phyloP scores from a whole-genome alignment of 2,797 vertebrate genomes.

The Acanthis flammea region DNA sequence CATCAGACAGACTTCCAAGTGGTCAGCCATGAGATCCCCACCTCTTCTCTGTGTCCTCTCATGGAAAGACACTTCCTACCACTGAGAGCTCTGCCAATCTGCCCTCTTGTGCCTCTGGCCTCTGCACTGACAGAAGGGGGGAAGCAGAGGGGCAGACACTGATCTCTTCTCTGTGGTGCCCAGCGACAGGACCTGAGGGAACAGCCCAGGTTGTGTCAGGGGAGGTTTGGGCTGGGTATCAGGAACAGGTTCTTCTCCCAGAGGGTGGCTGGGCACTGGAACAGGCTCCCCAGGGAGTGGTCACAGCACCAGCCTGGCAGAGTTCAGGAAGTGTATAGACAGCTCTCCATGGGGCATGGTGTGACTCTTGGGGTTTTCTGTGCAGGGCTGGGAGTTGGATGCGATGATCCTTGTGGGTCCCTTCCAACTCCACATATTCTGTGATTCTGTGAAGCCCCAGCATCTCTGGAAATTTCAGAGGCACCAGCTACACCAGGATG shows the following conservation, averaged over 20 bases:
- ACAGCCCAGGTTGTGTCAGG: neutral
- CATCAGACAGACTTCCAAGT: neutral
- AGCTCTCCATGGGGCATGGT: too few relatives aligned
- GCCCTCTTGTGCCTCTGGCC: neutral
- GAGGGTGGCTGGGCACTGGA: rapidly evolving
- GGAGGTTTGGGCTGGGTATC: neutral
- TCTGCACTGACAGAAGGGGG: neutral
- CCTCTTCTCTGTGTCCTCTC: neutral
- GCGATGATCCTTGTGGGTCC: rapidly evolving
- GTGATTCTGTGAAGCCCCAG: neutral
- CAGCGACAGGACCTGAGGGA: neutral
- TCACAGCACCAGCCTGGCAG: neutral
- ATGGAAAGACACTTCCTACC: neutral
- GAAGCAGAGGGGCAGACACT: neutral
- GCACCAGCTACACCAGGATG: neutral
- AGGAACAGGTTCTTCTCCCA: neutral
- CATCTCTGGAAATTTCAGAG: neutral
- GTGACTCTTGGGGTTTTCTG: too few relatives aligned
- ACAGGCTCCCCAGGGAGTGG: neutral
- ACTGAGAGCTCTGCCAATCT: neutral
- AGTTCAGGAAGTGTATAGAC: neutral
- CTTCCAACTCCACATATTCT: neutral
- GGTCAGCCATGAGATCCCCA: neutral
- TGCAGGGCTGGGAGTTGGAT: neutral
- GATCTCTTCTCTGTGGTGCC: too few relatives aligned